Evolutionary conservation across 2,113 vertebrate species (phyloP), one percentile per base, ranked within the genome.

Genomic region (Notarius quadriscutis): DNA sequence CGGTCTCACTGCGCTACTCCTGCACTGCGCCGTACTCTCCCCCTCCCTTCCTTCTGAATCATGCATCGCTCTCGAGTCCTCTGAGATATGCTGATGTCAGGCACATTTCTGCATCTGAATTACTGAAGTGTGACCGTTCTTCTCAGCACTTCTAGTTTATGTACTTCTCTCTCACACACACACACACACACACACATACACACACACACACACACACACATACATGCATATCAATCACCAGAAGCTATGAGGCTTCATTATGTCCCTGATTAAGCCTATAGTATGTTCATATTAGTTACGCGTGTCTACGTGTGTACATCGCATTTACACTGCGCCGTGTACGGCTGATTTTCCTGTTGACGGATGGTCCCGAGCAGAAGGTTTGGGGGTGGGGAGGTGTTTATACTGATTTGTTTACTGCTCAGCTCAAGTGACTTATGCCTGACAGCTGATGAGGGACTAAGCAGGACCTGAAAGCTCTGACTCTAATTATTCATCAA

Each of bases 81-180:
- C 53, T 57, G 80, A 88, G 87, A 88, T 83, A 86, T 90, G 89
- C 89, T 88, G 89, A 90, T 90, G 89, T 88, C 87, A 84, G 89
- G 83, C 87, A 25, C 84, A 30, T 80, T 86, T 67, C 60, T 81
- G 63, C 48, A 15, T 84, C 60, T 17, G 82, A 82, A 88, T 86
- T 82, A 88, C 84, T 69, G 62, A 80, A 87, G 57, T 84, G 84
- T 82, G 84, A 84, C 67, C n/a, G 27, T 69, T 84, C 41, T 87
- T 87, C 53, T 79, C 41, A 55, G 51, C 51, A 11, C 81, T 58
- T 74, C 63, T 75, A 50, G 57, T 74, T 41, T 34, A 55, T 87
- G 55, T 30, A 10, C 41, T 41, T 41, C 41, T 2, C 34, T 2
- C 34, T 2, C 34, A 34, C 34, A 34, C 34, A 34, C 34, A 34